Evolutionary conservation across 2,113 vertebrate genomes (phyloP).

Genomic region (Serinus canaria): DNA sequence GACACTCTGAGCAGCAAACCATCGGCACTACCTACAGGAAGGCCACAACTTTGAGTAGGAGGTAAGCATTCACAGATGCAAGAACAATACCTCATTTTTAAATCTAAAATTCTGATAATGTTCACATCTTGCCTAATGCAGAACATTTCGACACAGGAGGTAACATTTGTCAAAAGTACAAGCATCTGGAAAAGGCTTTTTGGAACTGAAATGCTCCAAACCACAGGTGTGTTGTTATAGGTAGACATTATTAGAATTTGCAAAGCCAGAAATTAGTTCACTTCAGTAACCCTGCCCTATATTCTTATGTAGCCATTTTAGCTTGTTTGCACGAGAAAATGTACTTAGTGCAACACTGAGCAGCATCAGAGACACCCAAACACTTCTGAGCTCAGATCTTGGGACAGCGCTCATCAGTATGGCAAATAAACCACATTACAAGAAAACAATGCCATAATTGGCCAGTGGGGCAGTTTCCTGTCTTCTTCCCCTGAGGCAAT

Average conservation of each 20-base stretch:
- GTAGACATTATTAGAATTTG: neutral
- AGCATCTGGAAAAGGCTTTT: conserved; percentile 32
- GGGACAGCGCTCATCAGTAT: neutral
- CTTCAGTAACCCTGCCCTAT: neutral
- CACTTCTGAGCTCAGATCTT: neutral
- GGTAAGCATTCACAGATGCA: neutral
- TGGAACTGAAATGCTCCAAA: neutral
- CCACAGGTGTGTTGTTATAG: neutral
- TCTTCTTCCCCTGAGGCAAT: conserved; percentile 59
- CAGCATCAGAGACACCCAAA: neutral
- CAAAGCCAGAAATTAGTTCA: neutral
- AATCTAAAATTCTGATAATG: neutral
- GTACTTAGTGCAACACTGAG: neutral
- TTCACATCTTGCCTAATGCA: neutral
- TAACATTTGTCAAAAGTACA: neutral
- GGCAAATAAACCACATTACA: conserved; percentile 25
- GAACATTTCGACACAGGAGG: neutral
- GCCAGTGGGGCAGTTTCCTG: conserved; percentile 53
- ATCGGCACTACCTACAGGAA: neutral
- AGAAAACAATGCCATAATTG: conserved; percentile 62
- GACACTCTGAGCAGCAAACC: neutral
- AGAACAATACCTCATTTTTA: neutral
- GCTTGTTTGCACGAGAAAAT: neutral
- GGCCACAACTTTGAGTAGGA: neutral
- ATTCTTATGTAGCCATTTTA: neutral